Evolutionary conservation across 2,888 invertebrate species (phyloP), one percentile per base, ranked within the genome.

Genomic region (Alsophila aescularia): DNA sequence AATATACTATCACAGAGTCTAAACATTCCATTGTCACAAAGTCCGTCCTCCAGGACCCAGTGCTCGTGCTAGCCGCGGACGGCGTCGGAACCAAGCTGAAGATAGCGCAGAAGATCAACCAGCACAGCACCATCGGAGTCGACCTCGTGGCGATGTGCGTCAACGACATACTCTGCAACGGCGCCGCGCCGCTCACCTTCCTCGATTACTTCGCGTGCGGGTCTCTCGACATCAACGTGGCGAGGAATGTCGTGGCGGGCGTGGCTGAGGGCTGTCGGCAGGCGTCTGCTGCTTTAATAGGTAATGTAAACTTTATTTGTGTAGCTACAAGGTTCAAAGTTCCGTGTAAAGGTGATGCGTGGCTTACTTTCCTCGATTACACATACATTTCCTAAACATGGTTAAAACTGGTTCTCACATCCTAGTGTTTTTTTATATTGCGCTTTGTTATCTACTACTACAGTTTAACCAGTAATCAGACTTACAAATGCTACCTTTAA

Each of bases 141-240:
- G 99, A 99, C 90, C 92, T 99, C 56, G 99, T 99, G 1, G 99
- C 99, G 8, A 99, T 99, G 99, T 99, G 99, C 79, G 98, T 97
- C 5, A 99, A 99, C 88, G 99, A 99, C 84, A 95, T 99, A 40
- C 92, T 99, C 27, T 98, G 98, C 62, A 98, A 98, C 72, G 99
- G 98, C 4, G 99, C 98, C 0, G 96, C 97, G 66, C 98, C 99
- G 0, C 87, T 98, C n/a, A 98, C 97, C 62, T 99, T 99, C 92
- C 93, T 99, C 27, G 98, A 99, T 85, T 99, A 99, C 88, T 98
- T 97, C 86, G 98, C 99, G 7, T 97, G 97, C 68, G 98, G 98
- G 3, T 86, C 93, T 39, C 90, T 99, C 47, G 93, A 97, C 65
- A 94, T 96, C 2, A 81, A 90, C 1, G 91, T 94, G 2, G 96